Percentiles rank a stretch among this genome's conserved stretches.
phyloP scores from a whole-genome alignment of 2,113 vertebrate species.

The Meriones unguiculatus region DNA sequence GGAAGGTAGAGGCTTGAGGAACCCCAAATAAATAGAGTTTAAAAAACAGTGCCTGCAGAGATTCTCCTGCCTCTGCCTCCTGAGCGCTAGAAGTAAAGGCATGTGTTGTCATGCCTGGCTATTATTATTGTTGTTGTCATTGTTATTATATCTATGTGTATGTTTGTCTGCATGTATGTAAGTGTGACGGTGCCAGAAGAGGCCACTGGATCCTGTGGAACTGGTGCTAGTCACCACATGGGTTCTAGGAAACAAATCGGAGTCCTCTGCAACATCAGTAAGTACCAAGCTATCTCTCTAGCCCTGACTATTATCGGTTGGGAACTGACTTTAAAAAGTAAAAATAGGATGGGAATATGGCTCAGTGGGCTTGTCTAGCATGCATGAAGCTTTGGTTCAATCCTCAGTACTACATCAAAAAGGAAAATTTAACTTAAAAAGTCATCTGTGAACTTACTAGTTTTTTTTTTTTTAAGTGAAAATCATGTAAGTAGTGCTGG shows the following conservation, averaged over 20 bases:
- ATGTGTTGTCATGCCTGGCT: background rate
- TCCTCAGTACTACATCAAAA: background rate
- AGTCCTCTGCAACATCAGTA: background rate
- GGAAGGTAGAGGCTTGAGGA: too few species aligned
- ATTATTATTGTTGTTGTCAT: too few species aligned
- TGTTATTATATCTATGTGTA: background rate
- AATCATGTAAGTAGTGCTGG: background rate
- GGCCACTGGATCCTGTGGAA: background rate
- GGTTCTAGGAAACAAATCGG: background rate
- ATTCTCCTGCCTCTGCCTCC: background rate
- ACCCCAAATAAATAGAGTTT: too few species aligned
- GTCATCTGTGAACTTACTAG: background rate
- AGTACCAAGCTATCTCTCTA: background rate
- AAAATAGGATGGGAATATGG: background rate
- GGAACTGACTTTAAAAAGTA: constrained; percentile 17
- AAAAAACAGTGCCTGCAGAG: background rate
- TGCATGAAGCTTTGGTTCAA: background rate
- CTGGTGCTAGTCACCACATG: background rate
- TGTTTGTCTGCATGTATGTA: background rate
- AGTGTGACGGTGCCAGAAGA: background rate
- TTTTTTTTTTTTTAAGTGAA: background rate
- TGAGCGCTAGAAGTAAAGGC: background rate
- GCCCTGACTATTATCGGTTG: background rate
- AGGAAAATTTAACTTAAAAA: constrained; percentile 11
- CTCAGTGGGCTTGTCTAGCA: background rate